Conservation (phyloP, 2,113 vertebrate species). For the Pseudorectes ferrugineus region DNA sequence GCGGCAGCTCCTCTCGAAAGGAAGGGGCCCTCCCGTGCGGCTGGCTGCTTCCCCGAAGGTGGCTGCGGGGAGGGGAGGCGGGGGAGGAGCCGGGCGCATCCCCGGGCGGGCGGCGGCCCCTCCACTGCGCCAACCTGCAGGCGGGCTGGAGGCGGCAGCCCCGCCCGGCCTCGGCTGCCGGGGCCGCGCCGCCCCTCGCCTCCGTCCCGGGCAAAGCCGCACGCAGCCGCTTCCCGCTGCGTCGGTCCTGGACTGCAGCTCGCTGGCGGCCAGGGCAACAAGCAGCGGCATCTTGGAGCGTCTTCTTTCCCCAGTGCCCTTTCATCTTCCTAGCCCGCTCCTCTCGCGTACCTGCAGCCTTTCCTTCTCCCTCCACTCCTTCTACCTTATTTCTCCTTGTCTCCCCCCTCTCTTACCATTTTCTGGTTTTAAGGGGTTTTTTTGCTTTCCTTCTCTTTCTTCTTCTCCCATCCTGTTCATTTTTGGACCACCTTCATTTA, state of each 20-base stretch:
- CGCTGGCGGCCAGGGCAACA: neutral
- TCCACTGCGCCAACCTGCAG: slow-evolving; percentile 73
- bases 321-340: neutral
- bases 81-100: neutral
- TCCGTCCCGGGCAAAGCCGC: neutral
- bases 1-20: neutral
- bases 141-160: slow-evolving; percentile 6
- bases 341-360: neutral
- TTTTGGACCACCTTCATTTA: neutral
- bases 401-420: neutral
- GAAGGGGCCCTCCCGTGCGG: neutral
- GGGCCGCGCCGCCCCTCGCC: neutral
- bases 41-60: neutral
- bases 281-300: neutral
- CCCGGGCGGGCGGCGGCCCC: slow-evolving; percentile 29
- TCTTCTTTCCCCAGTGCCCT: neutral
- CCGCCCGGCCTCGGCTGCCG: slow-evolving; percentile 2
- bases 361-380: neutral
- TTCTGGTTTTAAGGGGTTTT: neutral
- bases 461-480: neutral
- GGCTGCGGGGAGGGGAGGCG: neutral
- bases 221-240: neutral
- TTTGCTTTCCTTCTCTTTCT: neutral
- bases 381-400: neutral
- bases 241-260: neutral